Base-by-base conservation (phyloP, 1,140 invertebrate genomes). In the Rhynchophorus ferrugineus region DNA sequence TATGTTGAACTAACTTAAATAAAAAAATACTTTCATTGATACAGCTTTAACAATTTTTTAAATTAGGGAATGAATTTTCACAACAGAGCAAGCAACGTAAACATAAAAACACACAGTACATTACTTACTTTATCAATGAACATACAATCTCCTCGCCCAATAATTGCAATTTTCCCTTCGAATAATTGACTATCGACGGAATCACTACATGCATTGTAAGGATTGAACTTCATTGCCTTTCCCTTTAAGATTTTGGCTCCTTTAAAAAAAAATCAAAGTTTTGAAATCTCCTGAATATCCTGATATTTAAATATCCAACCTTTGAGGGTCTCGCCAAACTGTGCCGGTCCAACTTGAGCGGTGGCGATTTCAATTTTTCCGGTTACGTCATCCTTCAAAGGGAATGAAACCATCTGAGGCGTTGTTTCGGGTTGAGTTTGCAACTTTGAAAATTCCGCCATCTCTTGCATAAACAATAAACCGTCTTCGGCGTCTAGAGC, bases 401-500 rank as follows among this genome's bases (percentile, higher is more conserved):
- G 67, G 52, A 78, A 84, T 0, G 73, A 74, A 29, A 85, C 75
- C 2, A 75, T 71, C 66, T 75, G 66, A 16, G 79, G 73, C 34
- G 78, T 72, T 11, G 77, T 75, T 56, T 82, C 74, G n/a, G 76
- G 71, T 60, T 79, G 76, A 9, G 73, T 67, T 66, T 87, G 82
- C 49, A 78, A 70, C 64, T 88, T 88, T 22, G 89, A 91, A 36
- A 94, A 71, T 71, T 95, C 89, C 6, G 93, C 81, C 91, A 98
- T 96, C 74, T 98, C 95, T 64, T 95, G 88, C 90, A 98, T 97
- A 64, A 98, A 98, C 20, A 88, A 74, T 17, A 95, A 68, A 0
- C 95, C 95, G 73, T 96, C 89, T 65, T 95, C 87, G 1, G 90
- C 94, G 65, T 94, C 87, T 57, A 85, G 81, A 9, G 83, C 72